Percentiles rank a stretch among this genome's conserved stretches.
phyloP scores from a whole-genome alignment of 2,888 invertebrate species.

The Stenolophus ochropezus region DNA sequence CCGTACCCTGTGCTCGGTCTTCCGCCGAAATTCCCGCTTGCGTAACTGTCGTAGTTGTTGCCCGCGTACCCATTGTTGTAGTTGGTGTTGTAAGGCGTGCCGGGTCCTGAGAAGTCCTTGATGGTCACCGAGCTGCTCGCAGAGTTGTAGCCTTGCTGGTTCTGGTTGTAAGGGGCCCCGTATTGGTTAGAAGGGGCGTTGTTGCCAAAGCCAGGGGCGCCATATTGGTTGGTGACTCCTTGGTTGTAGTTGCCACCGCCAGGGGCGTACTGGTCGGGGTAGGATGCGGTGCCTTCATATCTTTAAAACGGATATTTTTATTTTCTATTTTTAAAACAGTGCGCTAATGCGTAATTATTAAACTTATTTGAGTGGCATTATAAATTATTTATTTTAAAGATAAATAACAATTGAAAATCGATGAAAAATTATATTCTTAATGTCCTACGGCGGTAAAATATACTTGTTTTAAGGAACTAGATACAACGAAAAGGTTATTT shows the following conservation, averaged over 20 bases:
- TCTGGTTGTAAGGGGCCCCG: slow-evolving; percentile 61
- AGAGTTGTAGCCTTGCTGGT: slow-evolving; percentile 57
- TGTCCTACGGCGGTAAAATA: no score
- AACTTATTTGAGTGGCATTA: no score
- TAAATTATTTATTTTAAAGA: no score
- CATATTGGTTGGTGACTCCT: slow-evolving; percentile 65
- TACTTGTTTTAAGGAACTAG: no score
- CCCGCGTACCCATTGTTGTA: slow-evolving; percentile 18
- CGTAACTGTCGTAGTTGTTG: slow-evolving; percentile 62
- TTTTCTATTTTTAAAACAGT: background rate
- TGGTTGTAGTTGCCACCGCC: slow-evolving; percentile 63
- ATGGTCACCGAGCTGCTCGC: slow-evolving; percentile 66
- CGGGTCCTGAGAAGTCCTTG: slow-evolving; percentile 66
- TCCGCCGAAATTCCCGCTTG: slow-evolving; percentile 63
- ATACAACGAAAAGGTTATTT: no score
- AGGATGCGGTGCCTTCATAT: slow-evolving; percentile 82
- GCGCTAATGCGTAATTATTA: no score
- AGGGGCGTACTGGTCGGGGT: slow-evolving; percentile 76
- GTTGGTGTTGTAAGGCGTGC: slow-evolving; percentile 63
- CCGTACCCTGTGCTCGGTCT: slow-evolving; percentile 65
- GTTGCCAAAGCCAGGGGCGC: slow-evolving; percentile 62
- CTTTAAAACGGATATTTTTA: slow-evolving; percentile 31
- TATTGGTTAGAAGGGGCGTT: slow-evolving; percentile 61
- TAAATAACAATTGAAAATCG: no score
- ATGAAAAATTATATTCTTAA: no score